Conservation (phyloP, 1,140 invertebrate species). For the Lasioglossum albipes region DNA sequence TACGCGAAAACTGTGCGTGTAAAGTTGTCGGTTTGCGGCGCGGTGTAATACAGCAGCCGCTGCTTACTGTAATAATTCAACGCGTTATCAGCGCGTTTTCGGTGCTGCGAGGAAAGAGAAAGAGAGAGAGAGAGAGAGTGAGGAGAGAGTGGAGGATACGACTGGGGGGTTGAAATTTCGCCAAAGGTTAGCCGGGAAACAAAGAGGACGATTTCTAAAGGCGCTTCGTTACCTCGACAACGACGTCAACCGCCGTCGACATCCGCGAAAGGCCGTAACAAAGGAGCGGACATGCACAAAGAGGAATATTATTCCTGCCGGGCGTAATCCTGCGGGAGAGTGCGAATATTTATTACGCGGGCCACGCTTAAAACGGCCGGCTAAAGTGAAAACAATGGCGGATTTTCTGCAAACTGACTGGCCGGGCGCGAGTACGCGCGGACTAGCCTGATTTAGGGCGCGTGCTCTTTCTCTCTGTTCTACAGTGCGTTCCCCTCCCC, state of each 20-base stretch:
- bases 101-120: too few relatives aligned
- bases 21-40: neutral
- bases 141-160: too few relatives aligned
- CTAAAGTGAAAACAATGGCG: conserved; percentile 75
- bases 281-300: conserved; percentile 71
- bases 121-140: neutral
- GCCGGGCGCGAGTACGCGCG: conserved; percentile 62
- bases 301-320: conserved; percentile 76
- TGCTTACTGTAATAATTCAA: conserved; percentile 51
- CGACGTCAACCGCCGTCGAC: conserved; percentile 66
- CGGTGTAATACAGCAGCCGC: conserved; percentile 3
- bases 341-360: conserved; percentile 75
- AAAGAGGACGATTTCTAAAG: conserved; percentile 69
- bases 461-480: neutral
- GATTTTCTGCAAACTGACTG: conserved; percentile 72
- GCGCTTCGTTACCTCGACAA: conserved; percentile 62
- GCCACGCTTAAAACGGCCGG: conserved; percentile 70
- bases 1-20: neutral
- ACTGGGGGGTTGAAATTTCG: conserved; percentile 48
- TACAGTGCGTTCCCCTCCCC: too few relatives aligned
- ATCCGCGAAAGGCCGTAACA: conserved; percentile 69
- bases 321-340: conserved; percentile 69
- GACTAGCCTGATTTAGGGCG: conserved; percentile 64
- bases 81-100: conserved; percentile 54
- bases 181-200: conserved; percentile 61